Base-by-base conservation (phyloP, 2,113 vertebrate species). In the Paramormyrops kingsleyae region DNA sequence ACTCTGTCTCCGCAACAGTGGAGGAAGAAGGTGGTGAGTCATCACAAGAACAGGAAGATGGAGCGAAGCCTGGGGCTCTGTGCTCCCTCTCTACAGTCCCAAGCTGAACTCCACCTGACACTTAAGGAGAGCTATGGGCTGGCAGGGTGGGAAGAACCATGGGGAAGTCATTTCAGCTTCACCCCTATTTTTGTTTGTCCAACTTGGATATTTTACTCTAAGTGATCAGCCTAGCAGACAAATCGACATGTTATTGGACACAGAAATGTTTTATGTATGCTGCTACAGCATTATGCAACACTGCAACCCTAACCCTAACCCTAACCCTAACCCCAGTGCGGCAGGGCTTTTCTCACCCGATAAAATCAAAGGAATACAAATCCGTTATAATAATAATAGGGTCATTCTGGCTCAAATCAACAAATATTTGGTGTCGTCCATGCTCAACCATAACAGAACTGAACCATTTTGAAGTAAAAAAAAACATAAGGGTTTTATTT, bases 11-110 rank as follows among this genome's bases (percentile, higher is more conserved):
- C 53, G 17, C 66, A 70, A 83, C 89, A 19, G 47, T 24, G 49
- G 70, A 19, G 50, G 27, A 83, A 92, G 92, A 93, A 90, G 90
- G 92, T 39, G 94, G 93, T 96, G 95, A 96, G 95, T 96, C 95
- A 96, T 95, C 95, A 92, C 90, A 93, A 91, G 88, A 80, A 24
- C 19, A 46, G 35, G 52, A 83, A 59, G 77, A 89, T 46, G 77
- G 62, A 59, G 46, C 70, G 42, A 42, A 52, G 39, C 17, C 83
- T 70, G 44, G 13, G 27, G 44, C 83, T 46, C 13, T 56, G 12
- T 49, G 39, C 31, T n/a, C 39, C 27, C 35, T 50, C 49, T 4
- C n/a, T 83, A 50, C 27, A 89, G 17, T 84, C 52, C 35, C 50
- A 66, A 47, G 56, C 83, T 21, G 31, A 86, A n/a, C 44, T 90